Evolutionary conservation across 2,888 invertebrate species (phyloP), one percentile per base, ranked within the genome.

Genomic region (Cyrtodaria siliqua): DNA sequence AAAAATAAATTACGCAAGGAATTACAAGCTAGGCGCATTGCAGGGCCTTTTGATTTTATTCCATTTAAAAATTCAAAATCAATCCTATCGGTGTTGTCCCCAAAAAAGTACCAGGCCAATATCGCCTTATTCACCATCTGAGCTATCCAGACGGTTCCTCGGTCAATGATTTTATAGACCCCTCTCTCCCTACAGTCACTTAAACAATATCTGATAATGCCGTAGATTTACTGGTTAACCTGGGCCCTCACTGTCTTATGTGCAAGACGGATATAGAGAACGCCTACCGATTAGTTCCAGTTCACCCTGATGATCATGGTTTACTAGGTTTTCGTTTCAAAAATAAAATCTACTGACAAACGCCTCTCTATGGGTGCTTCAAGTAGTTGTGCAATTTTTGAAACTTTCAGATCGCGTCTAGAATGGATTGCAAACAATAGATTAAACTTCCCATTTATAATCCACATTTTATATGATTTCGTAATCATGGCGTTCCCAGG

Each of bases 121-220:
- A 53, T 47, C 16, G 82, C 2, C 47, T 82, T 0, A 78, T 78
- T 16, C 82, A 82, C 14, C 77, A 78, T 63, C 49, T 75, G 0
- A 71, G 66, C 18, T 62, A 27, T 42, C 78, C 72, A 14, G 26
- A 53, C 20, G 67, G 66, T 12, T 14, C 14, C 0, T 78, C 74
- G 2, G 49, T 78, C 9, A 78, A 78, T 63, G 75, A 78, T 29
- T 63, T 29, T 29, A 78, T 82, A 29, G 53, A 52, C 3, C 53
- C 60, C 1, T 9, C 2, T 2, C n/a, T 73, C 18, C n/a, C 56
- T 9, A 26, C 62, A 12, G 76, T 80, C 14, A 2, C 14, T 2
- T 76, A 73, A 52, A 26, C 70, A 4, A 50, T 59, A 6, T 57
- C 77, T 66, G 66, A 74, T 23, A 60, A 79, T 61, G 71, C 72